Base-by-base conservation (phyloP, 2,113 vertebrate genomes). In the Cinclus cinclus region DNA sequence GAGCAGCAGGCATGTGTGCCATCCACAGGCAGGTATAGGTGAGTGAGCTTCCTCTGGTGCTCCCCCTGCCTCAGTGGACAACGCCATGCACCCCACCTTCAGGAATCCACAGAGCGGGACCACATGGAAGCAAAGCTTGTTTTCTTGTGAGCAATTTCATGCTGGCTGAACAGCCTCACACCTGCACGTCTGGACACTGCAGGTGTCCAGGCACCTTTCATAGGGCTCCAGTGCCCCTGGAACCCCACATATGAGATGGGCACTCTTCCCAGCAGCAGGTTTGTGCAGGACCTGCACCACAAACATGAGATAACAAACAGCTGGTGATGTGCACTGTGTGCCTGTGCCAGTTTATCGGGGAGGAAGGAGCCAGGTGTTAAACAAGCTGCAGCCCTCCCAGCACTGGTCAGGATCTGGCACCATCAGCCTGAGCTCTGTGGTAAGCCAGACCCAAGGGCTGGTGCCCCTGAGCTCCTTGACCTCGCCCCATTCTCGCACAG, bases 201-300 rank as follows among this genome's bases (percentile, higher is more conserved):
- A 35, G 56, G 42, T 62, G 70, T 37, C 8, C 4, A 27, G 35
- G 16, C 33, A 15, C 16, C 5, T 44, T 55, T 23, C 7, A 0
- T 0, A 41, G 50, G 25, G 52, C 41, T 60, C 41, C 81, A 55
- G 1, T 23, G n/a, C 15, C 47, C n/a, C 53, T 13, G n/a, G 21
- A 52, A 41, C 0, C 2, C 47, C 8, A 0, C 0, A 0, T 12
- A 3, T 7, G 44, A 28, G 71, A 64, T 0, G 4, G 42, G 18
- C 9, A 2, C 70, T 27, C 27, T 14, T 52, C 83, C 68, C 1
- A 3, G 21, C 13, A 6, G 55, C 0, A 25, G 39, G 25, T 18
- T 37, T 76, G n/a, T 77, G 55, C 13, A 1, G 70, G 64, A 23
- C 19, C 31, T 31, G n/a, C 22, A 10, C 56, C 70, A 33, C 14